These are phyloP conservation scores for Poecilia wingei DNA, from an alignment of 2,797 vertebrate genomes.

Conservation along the genomic window DNA sequence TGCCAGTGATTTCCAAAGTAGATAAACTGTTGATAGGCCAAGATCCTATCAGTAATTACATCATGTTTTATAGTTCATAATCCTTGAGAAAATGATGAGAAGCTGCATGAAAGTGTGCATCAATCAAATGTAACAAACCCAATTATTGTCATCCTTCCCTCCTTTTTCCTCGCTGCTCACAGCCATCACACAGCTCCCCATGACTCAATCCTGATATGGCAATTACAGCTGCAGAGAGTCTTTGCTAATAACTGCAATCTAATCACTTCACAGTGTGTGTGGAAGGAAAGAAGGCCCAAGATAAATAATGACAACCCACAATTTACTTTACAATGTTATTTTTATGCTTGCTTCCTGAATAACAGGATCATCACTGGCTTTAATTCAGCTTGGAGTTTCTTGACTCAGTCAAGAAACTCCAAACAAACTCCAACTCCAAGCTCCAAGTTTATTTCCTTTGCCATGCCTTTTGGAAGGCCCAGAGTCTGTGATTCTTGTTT, in stretches of 20 bases:
- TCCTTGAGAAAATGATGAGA: constrained; percentile 72
- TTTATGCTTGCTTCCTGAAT: constrained; percentile 50
- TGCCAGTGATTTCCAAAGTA: constrained; percentile 58
- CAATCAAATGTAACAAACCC: constrained; percentile 78
- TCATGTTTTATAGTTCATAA: constrained; percentile 77
- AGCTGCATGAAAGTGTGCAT: constrained; percentile 71
- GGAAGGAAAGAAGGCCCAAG: constrained; percentile 52
- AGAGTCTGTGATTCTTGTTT: background rate
- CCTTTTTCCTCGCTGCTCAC: constrained; percentile 55
- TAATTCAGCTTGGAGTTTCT: constrained; percentile 19
- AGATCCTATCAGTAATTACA: constrained; percentile 76
- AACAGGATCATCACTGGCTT: constrained; percentile 51
- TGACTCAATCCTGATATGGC: constrained; percentile 73
- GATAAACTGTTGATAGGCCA: constrained; percentile 72
- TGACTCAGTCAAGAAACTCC: too few relatives aligned
- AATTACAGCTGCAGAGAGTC: constrained; percentile 74
- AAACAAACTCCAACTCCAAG: too few relatives aligned
- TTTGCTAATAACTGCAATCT: constrained; percentile 78
- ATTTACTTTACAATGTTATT: constrained; percentile 73
- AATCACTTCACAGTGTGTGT: constrained; percentile 66
- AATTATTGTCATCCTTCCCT: constrained; percentile 74
- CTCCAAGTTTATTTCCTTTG: background rate
- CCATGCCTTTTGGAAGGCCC: background rate
- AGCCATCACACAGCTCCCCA: constrained; percentile 66
- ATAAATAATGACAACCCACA: constrained; percentile 73